Percentiles rank a stretch among this genome's conserved stretches.
Conservation (phyloP, 2,797 vertebrate genomes). For the Sternarchorhynchus goeldii region DNA sequence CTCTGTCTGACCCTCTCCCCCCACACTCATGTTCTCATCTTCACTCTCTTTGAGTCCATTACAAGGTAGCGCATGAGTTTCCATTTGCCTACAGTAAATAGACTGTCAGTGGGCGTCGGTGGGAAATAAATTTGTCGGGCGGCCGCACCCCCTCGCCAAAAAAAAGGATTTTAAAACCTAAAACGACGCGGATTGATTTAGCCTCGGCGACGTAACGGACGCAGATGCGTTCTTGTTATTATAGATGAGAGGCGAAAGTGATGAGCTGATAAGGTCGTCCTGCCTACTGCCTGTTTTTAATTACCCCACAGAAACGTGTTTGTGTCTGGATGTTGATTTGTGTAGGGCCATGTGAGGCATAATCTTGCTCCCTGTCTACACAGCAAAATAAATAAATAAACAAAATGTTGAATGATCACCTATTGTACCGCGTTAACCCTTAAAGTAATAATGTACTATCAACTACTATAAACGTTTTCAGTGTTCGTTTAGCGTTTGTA, state of each 20-base stretch:
- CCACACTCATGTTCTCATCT: slow-evolving; percentile 19
- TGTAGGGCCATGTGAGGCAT: not conserved
- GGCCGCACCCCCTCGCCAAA: not conserved
- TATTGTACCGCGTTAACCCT: too few species aligned
- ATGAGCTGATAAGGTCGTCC: slow-evolving; percentile 80
- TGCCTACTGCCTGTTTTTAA: slow-evolving; percentile 81
- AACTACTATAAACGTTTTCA: too few species aligned
- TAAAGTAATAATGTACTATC: too few species aligned
- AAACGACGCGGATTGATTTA: slow-evolving; percentile 80
- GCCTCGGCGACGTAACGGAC: slow-evolving; percentile 80
- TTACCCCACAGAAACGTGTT: slow-evolving; percentile 85
- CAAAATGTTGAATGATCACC: too few species aligned
- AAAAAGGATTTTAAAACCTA: slow-evolving; percentile 77
- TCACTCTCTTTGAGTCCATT: slow-evolving; percentile 71
- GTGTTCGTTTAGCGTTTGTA: too few species aligned
- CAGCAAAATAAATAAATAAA: too few species aligned
- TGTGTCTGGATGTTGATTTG: slow-evolving; percentile 80
- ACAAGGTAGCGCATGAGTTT: slow-evolving; percentile 78
- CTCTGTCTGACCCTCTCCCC: slow-evolving; percentile 5
- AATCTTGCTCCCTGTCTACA: not conserved
- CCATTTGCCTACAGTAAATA: slow-evolving; percentile 88
- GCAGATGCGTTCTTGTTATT: slow-evolving; percentile 85
- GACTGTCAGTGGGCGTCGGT: slow-evolving; percentile 82
- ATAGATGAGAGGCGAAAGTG: slow-evolving; percentile 82
- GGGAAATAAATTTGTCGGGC: slow-evolving; percentile 81